Evolutionary conservation across 2,888 invertebrate species (phyloP), one percentile per base, ranked within the genome.

Genomic region (Cheilosia variabilis): DNA sequence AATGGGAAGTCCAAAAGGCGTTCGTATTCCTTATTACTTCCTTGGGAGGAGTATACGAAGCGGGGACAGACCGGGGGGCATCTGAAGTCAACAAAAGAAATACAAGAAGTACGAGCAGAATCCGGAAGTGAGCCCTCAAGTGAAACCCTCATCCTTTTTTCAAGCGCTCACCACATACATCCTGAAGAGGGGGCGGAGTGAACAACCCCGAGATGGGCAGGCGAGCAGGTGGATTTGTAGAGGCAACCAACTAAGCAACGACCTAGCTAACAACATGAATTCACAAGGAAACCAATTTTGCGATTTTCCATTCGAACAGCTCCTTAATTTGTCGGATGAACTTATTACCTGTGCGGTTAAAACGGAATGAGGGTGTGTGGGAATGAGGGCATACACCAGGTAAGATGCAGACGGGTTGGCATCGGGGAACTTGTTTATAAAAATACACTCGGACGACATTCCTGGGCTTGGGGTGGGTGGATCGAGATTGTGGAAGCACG

Each of bases 281-380:
- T 75, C 83, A 81, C 82, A 75, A 83, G 83, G 83, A 83, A 87
- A 87, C 83, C 83, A 83, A 83, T 87, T 87, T 82, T 75, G 78
- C 78, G 83, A 87, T 87, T 87, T 87, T 87, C 87, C 83, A 81
- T 87, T 83, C 69, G 87, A 87, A 83, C 87, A 87, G 87, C 79
- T 87, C 83, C 78, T 83, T 79, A 87, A 87, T 87, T 87, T 87
- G 83, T 83, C 83, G 87, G 81, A 87, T 83, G 87, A 81, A 87
- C 87, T 87, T 87, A 87, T 87, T 87, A 87, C 87, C 87, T 87
- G 87, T 82, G 82, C 58, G 84, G 80, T 72, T 57, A 65, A 66
- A 71, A 63, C 31, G 50, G 63, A 34, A 76, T 45, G 17, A 9
- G 34, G 34, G 22, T 24, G 10, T 17, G 45, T 37, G 34, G 17